Percentiles rank a stretch among this genome's conserved stretches.
These are phyloP conservation scores for Actinia tenebrosa DNA, from an alignment of 64 coral and sea anemone species.

Conservation along the genomic window DNA sequence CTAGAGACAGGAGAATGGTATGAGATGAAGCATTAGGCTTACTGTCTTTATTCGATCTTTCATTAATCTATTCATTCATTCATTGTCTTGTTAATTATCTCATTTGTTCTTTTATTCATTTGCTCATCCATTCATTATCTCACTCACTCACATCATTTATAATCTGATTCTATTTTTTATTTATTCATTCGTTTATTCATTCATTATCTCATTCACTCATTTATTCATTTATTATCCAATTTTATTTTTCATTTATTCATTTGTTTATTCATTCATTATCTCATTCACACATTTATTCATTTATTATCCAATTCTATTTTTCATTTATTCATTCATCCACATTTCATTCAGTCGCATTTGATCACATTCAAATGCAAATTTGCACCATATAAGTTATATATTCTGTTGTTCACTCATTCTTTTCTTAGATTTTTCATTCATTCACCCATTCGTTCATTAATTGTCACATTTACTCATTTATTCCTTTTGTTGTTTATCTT, in stretches of 20 bases:
- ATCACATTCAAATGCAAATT: neutral
- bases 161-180: too few species aligned
- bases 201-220: too few species aligned
- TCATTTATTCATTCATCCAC: neutral
- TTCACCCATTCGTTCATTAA: neutral
- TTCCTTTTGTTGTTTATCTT: neutral
- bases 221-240: too few species aligned
- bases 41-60: neutral
- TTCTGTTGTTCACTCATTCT: neutral
- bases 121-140: neutral
- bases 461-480: too few species aligned
- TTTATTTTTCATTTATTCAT: too few species aligned
- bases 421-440: neutral
- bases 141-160: too few species aligned
- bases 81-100: too few species aligned
- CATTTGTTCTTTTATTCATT: too few species aligned
- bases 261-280: neutral
- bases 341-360: too few species aligned
- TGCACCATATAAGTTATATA: neutral
- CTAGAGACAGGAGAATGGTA: slow-evolving; percentile 20
- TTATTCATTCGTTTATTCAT: neutral
- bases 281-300: too few species aligned
- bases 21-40: neutral
- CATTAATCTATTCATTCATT: neutral
- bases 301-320: too few species aligned